phyloP scores from a whole-genome alignment of 2,113 vertebrate species.

The Trogon surrucura region DNA sequence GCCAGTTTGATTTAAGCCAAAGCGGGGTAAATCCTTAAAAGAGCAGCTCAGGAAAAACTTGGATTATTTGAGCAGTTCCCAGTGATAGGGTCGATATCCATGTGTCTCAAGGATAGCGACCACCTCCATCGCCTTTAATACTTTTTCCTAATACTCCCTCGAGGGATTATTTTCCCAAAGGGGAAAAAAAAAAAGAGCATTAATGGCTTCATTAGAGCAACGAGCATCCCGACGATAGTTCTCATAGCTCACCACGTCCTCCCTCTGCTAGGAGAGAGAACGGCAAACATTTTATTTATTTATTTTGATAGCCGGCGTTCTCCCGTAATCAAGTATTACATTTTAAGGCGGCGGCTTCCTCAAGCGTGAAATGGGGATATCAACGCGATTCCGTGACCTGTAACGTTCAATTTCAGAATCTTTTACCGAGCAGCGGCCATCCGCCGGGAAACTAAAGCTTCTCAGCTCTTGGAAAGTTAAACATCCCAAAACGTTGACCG shows the following conservation, averaged over 20 bases:
- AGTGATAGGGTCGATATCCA: fast-evolving
- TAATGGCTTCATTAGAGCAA: not conserved
- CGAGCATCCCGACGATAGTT: not conserved
- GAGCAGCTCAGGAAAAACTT: not conserved
- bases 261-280: not conserved
- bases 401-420: constrained; percentile 70
- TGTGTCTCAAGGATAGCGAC: not conserved
- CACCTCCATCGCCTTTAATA: fast-evolving
- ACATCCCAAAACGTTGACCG: constrained; percentile 49
- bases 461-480: constrained; percentile 32
- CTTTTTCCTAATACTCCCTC: not conserved
- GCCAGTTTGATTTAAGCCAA: not conserved
- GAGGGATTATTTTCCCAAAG: no score
- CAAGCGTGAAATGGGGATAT: constrained; percentile 53
- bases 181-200: no score
- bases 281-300: not conserved
- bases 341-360: constrained; percentile 36
- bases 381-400: constrained; percentile 66
- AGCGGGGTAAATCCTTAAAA: not conserved
- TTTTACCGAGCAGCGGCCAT: constrained; percentile 40
- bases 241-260: not conserved
- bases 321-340: constrained; percentile 59
- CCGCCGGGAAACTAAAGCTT: constrained; percentile 49
- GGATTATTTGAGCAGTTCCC: not conserved
- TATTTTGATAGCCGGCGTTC: constrained; percentile 32